Evolutionary conservation across 2,113 vertebrate species (phyloP).

Genomic region (Oreochromis spilurus): DNA sequence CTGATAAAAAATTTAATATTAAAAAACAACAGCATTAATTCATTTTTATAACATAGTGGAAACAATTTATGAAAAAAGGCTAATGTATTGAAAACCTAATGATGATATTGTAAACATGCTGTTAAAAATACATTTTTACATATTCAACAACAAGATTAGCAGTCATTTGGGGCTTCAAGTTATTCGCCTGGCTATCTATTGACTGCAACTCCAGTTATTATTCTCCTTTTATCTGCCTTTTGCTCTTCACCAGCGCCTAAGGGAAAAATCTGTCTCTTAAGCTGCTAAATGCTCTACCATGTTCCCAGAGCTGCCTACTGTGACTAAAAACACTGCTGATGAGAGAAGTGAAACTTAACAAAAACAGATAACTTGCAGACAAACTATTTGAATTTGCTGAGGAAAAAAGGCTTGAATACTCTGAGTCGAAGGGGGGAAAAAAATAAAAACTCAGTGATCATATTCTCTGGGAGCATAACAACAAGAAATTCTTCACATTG

Average conservation of each 20-base stretch:
- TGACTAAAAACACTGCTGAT: neutral
- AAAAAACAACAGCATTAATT: fast-evolving
- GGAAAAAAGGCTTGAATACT: neutral
- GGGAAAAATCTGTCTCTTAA: neutral
- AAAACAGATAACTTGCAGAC: neutral
- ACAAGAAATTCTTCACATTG: neutral
- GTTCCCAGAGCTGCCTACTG: neutral
- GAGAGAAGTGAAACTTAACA: neutral
- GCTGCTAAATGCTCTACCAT: neutral
- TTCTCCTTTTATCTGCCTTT: neutral
- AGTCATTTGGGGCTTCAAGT: neutral
- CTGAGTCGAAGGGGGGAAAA: neutral
- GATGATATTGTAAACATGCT: neutral
- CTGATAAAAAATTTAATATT: neutral
- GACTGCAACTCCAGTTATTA: neutral
- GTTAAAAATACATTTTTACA: neutral
- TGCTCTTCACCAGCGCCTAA: neutral
- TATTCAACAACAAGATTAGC: neutral
- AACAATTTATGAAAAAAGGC: neutral
- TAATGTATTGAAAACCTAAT: neutral
- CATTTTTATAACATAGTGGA: neutral
- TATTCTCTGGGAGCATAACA: neutral
- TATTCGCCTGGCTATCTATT: neutral
- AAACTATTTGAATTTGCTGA: neutral
- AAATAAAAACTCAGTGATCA: neutral